phyloP scores from a whole-genome alignment of 2,113 vertebrate species.

The Carassius auratus region DNA sequence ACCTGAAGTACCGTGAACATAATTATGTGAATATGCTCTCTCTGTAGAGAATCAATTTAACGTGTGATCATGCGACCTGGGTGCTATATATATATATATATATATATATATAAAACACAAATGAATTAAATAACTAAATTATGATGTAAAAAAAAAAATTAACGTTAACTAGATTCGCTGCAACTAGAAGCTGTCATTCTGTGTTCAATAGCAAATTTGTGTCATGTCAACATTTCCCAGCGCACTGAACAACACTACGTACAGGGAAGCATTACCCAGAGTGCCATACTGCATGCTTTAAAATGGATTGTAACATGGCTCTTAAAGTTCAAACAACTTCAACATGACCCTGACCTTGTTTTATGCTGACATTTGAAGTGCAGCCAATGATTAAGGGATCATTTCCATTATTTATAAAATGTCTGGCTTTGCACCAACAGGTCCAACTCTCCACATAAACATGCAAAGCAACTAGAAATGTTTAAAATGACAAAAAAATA shows the following conservation, averaged over 20 bases:
- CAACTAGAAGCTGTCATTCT: constrained; percentile 4
- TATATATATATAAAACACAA: not conserved
- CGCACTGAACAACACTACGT: not conserved
- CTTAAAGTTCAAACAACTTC: not conserved
- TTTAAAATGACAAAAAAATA: not conserved
- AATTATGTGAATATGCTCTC: constrained; percentile 11
- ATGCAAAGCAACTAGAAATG: not conserved
- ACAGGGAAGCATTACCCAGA: not conserved
- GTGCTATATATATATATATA: not conserved
- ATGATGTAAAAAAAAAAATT: not conserved
- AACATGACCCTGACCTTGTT: not conserved
- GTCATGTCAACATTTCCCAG: not conserved
- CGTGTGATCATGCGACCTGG: not conserved
- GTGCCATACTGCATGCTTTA: not conserved
- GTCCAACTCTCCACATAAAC: not conserved
- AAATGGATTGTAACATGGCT: not conserved
- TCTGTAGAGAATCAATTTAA: not conserved
- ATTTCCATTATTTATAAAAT: not conserved
- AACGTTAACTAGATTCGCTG: not conserved
- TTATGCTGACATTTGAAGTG: not conserved
- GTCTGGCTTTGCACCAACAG: not conserved
- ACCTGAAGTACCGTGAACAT: not conserved
- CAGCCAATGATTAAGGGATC: not conserved
- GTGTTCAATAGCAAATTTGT: not conserved
- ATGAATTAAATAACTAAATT: not conserved